phyloP scores from a whole-genome alignment of 2,113 vertebrate genomes.

The Sinocyclocheilus rhinocerous region DNA sequence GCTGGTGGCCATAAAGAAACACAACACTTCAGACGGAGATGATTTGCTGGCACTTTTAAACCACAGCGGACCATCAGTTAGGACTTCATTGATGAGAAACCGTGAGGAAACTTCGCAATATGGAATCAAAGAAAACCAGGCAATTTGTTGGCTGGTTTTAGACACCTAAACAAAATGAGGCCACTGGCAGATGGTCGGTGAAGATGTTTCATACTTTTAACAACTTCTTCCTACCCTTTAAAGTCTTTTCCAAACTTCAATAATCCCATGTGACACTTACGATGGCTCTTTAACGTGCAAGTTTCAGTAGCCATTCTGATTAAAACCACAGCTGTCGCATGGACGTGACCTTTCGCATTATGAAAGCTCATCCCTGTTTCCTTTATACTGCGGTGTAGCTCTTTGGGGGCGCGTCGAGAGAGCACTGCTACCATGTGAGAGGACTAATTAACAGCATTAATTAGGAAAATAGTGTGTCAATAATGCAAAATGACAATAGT shows the following conservation, averaged over 20 bases:
- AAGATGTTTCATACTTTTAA: neutral
- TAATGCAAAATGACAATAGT: too few species aligned
- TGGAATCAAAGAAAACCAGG: neutral
- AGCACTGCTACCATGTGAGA: constrained; percentile 28
- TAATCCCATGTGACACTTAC: neutral
- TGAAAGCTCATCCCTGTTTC: constrained; percentile 47
- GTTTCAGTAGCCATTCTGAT: constrained; percentile 13
- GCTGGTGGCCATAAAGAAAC: neutral
- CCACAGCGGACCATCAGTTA: neutral
- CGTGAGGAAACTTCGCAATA: neutral
- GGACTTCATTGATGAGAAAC: neutral
- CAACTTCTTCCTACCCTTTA: neutral
- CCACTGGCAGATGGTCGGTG: constrained; percentile 7
- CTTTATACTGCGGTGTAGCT: constrained; percentile 34
- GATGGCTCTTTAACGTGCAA: neutral
- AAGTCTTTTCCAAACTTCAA: neutral
- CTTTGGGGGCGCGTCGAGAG: neutral
- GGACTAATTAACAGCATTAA: too few species aligned
- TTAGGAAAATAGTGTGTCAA: too few species aligned
- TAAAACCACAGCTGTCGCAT: constrained; percentile 34
- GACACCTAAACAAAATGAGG: too few species aligned
- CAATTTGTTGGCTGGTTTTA: neutral
- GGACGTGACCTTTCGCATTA: constrained; percentile 43
- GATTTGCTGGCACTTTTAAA: neutral
- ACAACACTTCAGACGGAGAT: neutral